A percentile compares a stretch with the other conserved stretches of the same genome.
phyloP scores from a whole-genome alignment of 2,888 invertebrate species.

The Amphipyra tragopoginis region DNA sequence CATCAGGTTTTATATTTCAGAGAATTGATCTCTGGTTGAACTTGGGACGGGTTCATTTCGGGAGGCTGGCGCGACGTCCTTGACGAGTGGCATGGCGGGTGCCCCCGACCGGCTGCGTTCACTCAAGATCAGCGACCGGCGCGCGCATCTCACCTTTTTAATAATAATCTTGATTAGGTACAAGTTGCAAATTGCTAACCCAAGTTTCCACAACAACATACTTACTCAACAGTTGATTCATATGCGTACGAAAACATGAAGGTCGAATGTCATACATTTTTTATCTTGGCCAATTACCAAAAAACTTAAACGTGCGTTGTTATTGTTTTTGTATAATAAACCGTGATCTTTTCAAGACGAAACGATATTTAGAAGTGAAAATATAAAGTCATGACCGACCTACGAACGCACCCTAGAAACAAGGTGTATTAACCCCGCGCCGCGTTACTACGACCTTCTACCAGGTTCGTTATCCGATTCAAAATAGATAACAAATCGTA shows the following conservation, averaged over 20 bases:
- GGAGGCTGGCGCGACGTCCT: constrained; percentile 60
- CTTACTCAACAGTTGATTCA: background rate
- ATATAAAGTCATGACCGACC: constrained; percentile 58
- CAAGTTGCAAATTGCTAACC: constrained; percentile 1
- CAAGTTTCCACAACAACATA: background rate
- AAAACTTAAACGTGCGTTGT: constrained; percentile 14
- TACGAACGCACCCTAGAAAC: constrained; percentile 75
- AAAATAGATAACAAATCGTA: constrained; percentile 69
- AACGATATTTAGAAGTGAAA: constrained; percentile 11
- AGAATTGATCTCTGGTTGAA: constrained; percentile 59
- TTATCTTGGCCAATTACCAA: constrained; percentile 40
- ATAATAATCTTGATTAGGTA: constrained; percentile 3
- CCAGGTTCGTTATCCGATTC: constrained; percentile 75
- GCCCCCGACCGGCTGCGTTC: constrained; percentile 47
- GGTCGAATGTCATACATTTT: background rate
- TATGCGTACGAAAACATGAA: background rate
- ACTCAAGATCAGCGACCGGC: constrained; percentile 55
- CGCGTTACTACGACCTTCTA: constrained; percentile 73
- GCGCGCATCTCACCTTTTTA: constrained; percentile 18
- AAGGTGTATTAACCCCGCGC: constrained; percentile 79
- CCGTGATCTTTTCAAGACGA: constrained; percentile 2
- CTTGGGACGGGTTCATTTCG: constrained; percentile 58
- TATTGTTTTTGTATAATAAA: constrained; percentile 22
- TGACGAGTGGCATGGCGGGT: constrained; percentile 48
- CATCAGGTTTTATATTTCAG: constrained; percentile 17